Evolutionary conservation across 2,888 invertebrate species (phyloP).

Genomic region (Cryptus viduatorius): DNA sequence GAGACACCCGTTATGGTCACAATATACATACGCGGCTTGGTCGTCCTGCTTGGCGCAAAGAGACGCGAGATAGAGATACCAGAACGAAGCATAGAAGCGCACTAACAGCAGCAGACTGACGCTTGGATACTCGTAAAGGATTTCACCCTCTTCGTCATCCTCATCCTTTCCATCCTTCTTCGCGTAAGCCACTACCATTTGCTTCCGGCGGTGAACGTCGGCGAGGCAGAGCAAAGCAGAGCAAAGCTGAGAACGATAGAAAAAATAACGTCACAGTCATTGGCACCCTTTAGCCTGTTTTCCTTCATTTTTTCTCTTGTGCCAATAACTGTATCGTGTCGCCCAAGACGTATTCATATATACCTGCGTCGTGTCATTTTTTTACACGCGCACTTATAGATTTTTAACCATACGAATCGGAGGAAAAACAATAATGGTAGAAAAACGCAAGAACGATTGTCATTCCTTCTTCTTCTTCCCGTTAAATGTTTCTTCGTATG

Average conservation of each 20-base stretch:
- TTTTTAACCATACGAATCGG: slow-evolving; percentile 4
- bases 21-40: slow-evolving; percentile 15
- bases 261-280: slow-evolving; percentile 3
- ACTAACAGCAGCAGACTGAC: slow-evolving; percentile 70
- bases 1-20: slow-evolving; percentile 29
- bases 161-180: slow-evolving; percentile 41
- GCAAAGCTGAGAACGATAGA: neutral
- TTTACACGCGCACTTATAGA: too few species aligned
- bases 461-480: neutral
- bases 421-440: neutral
- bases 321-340: neutral
- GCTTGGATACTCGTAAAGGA: slow-evolving; percentile 43
- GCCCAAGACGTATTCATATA: too few species aligned
- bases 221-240: slow-evolving; percentile 54
- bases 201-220: slow-evolving; percentile 76
- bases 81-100: slow-evolving; percentile 14
- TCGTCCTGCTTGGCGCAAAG: slow-evolving; percentile 24
- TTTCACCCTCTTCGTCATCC: slow-evolving; percentile 57
- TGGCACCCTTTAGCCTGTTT: neutral
- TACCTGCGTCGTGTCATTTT: too few species aligned
- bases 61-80: slow-evolving; percentile 32
- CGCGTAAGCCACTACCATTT: slow-evolving; percentile 73
- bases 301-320: neutral
- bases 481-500: neutral
- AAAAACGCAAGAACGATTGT: neutral